Base-by-base conservation (phyloP, 2,888 invertebrate genomes). In the Dorcus parallelipipedus region DNA sequence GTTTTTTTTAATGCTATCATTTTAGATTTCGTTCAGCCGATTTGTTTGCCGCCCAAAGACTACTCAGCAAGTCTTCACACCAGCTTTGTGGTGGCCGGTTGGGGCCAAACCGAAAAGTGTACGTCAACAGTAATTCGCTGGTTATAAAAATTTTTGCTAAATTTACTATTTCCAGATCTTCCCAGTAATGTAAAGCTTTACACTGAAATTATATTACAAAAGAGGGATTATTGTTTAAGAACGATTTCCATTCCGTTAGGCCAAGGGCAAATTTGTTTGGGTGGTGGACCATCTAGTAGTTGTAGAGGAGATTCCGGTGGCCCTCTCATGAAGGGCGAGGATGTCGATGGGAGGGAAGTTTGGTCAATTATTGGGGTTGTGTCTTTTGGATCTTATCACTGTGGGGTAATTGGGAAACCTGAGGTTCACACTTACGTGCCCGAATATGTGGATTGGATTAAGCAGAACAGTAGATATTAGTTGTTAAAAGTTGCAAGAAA, bases 241-340 rank as follows among this genome's bases (percentile, higher is more conserved):
- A 56, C 59, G 8, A 43, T 59, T 38, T 9, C 42, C 1, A 4
- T 56, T 10, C 53, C 56, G 7, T 9, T 64, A n/a, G 54, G 33
- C 1, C 9, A 56, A 9, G 52, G 57, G 0, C 87, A 87, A 65
- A 68, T 90, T 0, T 90, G 90, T 68, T 90, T 89, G 7, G 90
- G 90, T 3, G 90, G 90, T 0, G 79, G 80, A 38, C 81, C 78
- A 54, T 82, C 83, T 66, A 90, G 90, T 68, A 84, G 88, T 0
- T 91, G 91, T 68, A 81, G 79, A 9, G 90, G 90, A 0, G 90
- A 90, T 67, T 89, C 88, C 0, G 90, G 90, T 0, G 89, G 90
- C 1, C 90, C 90, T 0, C 76, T 91, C 2, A 89, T 90, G 88
- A 80, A 42, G 47, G 64, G 69, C 23, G 62, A 67, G 20, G 74